These are phyloP conservation scores for Ceratosolen solmsi DNA, from an alignment of 1,140 invertebrate species.

Conservation along the genomic window DNA sequence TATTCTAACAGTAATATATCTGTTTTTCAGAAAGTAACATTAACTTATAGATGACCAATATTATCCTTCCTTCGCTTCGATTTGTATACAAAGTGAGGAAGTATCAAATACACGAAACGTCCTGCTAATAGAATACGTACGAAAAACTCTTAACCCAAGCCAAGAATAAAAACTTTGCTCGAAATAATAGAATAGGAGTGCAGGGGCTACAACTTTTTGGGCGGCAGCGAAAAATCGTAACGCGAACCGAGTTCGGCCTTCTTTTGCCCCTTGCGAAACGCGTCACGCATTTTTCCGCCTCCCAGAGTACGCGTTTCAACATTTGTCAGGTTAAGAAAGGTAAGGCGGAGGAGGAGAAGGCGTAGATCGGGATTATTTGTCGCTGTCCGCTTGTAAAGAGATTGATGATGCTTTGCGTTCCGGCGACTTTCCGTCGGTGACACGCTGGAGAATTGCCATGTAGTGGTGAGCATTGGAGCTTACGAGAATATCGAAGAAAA, in stretches of 20 bases:
- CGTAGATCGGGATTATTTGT: slow-evolving; percentile 11
- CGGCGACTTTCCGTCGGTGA: not conserved
- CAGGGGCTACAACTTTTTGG: not conserved
- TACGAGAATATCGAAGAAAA: not conserved
- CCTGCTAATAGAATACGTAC: not conserved
- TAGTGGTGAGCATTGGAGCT: not conserved
- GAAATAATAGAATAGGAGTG: not conserved
- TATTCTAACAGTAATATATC: too few relatives aligned
- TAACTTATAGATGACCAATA: too few relatives aligned
- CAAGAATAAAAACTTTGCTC: not conserved
- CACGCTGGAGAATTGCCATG: not conserved
- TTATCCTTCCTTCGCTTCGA: too few relatives aligned
- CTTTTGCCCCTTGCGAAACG: not conserved
- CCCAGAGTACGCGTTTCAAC: not conserved
- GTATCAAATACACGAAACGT: not conserved
- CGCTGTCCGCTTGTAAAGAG: not conserved
- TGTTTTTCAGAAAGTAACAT: too few relatives aligned
- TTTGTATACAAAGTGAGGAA: not conserved
- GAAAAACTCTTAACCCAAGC: not conserved
- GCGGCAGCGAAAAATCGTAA: not conserved
- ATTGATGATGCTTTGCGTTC: slow-evolving; percentile 21
- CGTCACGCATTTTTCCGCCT: slow-evolving; percentile 4
- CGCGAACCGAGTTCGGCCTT: too few relatives aligned
- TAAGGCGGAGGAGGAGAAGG: too few relatives aligned
- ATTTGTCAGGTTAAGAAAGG: too few relatives aligned